Percentiles rank a stretch among this genome's conserved stretches.
Evolutionary conservation across 2,797 vertebrate genomes (phyloP).

Genomic region (Loriculus beryllinus): DNA sequence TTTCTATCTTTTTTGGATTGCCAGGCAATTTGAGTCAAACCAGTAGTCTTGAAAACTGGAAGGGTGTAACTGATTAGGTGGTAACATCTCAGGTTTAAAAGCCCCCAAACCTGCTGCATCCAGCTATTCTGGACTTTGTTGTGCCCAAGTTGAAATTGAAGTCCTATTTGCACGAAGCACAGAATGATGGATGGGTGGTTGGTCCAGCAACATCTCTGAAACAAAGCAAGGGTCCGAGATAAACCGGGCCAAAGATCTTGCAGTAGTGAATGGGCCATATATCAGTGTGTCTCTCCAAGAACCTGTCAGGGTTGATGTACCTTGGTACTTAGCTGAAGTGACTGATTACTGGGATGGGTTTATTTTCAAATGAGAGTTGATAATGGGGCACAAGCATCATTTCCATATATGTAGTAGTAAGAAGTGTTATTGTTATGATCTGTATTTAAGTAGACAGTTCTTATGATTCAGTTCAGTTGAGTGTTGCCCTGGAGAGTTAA

Average conservation of each 20-base stretch:
- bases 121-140: neutral
- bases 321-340: neutral
- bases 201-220: neutral
- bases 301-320: neutral
- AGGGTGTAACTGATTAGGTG: neutral
- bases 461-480: neutral
- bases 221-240: neutral
- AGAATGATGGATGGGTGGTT: neutral
- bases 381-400: neutral
- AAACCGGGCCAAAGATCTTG: neutral
- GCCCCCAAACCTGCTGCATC: neutral
- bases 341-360: neutral
- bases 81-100: neutral
- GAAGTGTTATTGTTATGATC: neutral
- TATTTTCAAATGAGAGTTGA: neutral
- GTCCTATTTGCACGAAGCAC: neutral
- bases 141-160: neutral
- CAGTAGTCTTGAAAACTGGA: neutral
- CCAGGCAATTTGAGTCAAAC: neutral
- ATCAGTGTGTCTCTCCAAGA: rapidly evolving
- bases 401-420: neutral
- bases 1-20: neutral
- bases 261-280: neutral
- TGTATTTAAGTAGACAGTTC: neutral
- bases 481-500: neutral